Evolutionary conservation across 2,888 invertebrate species (phyloP), one percentile per base, ranked within the genome.

Genomic region (Caenorhabditis uteleia): DNA sequence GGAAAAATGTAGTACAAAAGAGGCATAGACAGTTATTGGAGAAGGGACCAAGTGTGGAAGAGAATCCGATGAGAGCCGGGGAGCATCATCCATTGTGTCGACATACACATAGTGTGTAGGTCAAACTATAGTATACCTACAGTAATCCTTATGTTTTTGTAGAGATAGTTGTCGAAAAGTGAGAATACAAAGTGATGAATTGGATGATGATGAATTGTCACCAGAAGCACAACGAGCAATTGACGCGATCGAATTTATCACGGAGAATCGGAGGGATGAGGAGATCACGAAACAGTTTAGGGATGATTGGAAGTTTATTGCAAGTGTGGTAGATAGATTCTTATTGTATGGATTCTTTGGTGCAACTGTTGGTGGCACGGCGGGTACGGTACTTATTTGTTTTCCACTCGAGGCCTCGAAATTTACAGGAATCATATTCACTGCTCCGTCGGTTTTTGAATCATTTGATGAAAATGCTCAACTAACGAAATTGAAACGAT

Each of bases 271-370:
- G 54, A 77, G 78, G 58, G 71, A 74, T 38, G 79, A 77, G 36
- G 82, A 80, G 58, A 73, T 74, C 23, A 75, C 76, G 27, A 82
- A 83, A 51, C 79, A 81, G 67, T 84, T 85, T 44, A 79, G 85
- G 25, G 86, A 86, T 50, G 86, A 86, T 77, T 86, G 86, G 86
- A 85, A 85, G 67, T 86, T 85, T 73, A 85, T 87, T 18, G 86
- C 86, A 4, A 83, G 86, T 76, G 86, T 86, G 14, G 83, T 87
- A 54, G 86, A 86, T 76, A 79, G 86, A 14, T 80, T 87, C 36
- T 77, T 85, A 47, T 80, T 86, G 48, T 85, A 85, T 68, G 83
- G 85, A 18, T 87, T 87, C 74, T 80, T 86, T 48, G 83, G 84
- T 18, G 66, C 70, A 29, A 73, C 73, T 6, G 47, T 73, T 18